A percentile compares a stretch with the other conserved stretches of the same genome.
Conservation (phyloP, 2,113 vertebrate genomes). For the Regulus satrapa region DNA sequence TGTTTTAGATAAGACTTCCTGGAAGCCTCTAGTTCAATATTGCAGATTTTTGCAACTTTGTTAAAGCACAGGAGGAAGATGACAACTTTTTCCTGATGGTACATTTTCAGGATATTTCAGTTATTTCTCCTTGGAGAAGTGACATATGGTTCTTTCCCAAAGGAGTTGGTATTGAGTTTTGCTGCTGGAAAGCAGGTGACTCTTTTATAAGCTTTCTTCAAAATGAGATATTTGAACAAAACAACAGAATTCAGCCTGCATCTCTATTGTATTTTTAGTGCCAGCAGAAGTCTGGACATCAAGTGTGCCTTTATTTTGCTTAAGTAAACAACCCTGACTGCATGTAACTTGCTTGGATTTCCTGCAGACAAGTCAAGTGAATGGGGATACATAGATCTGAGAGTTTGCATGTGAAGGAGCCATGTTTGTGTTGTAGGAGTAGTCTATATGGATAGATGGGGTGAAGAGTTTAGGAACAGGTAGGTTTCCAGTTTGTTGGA, state of each 20-base stretch:
- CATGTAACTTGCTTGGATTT: neutral
- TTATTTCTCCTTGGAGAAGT: neutral
- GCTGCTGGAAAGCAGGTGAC: neutral
- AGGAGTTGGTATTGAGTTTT: neutral
- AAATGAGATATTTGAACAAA: neutral
- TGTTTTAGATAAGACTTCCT: neutral
- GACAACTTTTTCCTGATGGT: neutral
- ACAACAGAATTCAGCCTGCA: neutral
- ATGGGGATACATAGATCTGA: neutral
- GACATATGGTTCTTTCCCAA: neutral
- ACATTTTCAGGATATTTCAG: neutral
- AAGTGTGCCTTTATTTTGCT: neutral
- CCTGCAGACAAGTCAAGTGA: neutral
- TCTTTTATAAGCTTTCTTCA: neutral
- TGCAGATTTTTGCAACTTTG: neutral
- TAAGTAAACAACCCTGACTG: neutral
- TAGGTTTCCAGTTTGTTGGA: neutral
- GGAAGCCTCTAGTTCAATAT: neutral
- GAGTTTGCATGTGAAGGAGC: neutral
- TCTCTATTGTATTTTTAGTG: neutral
- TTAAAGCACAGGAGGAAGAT: neutral
- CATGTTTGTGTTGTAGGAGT: neutral
- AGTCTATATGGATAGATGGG: neutral
- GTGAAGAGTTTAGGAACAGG: neutral
- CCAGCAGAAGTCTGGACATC: neutral